These are phyloP conservation scores for Sinopyrophorus schimmeli DNA, from an alignment of 2,888 invertebrate species.

Conservation along the genomic window DNA sequence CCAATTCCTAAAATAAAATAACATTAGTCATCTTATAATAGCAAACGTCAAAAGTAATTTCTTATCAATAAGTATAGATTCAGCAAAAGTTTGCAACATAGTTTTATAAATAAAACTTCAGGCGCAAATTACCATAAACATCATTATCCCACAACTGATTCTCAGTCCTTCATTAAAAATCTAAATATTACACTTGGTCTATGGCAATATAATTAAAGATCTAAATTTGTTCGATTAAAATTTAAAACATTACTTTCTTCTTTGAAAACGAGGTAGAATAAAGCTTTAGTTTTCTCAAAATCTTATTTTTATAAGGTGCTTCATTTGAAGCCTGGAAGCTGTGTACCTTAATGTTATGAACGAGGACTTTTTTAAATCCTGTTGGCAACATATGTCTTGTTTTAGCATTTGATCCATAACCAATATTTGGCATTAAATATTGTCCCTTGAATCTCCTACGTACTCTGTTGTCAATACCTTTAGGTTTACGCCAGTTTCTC, in stretches of 20 bases:
- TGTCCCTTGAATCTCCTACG: constrained; percentile 99
- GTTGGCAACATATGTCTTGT: constrained; percentile 97
- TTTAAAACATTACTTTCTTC: not conserved
- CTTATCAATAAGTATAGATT: constrained; percentile 22
- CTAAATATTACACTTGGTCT: not conserved
- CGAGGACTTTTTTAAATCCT: constrained; percentile 94
- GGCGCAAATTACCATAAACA: constrained; percentile 56
- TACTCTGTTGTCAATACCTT: constrained; percentile 99
- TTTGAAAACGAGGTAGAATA: too few relatives aligned
- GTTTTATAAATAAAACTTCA: constrained; percentile 43
- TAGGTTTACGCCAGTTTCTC: constrained; percentile 99
- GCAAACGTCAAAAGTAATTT: not conserved
- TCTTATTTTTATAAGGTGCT: too few relatives aligned
- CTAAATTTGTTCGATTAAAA: too few relatives aligned
- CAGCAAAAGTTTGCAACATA: constrained; percentile 47
- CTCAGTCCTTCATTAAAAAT: not conserved
- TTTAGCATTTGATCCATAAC: constrained; percentile 95
- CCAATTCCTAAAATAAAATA: constrained; percentile 75
- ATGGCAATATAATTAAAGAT: not conserved
- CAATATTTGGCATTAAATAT: constrained; percentile 98
- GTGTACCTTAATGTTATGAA: constrained; percentile 83
- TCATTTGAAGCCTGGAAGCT: too few relatives aligned
- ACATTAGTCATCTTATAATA: not conserved
- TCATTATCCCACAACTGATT: constrained; percentile 41
- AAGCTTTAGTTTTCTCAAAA: too few relatives aligned